Conservation (phyloP, 2,797 vertebrate genomes). For the Leontocebus nigricollis region DNA sequence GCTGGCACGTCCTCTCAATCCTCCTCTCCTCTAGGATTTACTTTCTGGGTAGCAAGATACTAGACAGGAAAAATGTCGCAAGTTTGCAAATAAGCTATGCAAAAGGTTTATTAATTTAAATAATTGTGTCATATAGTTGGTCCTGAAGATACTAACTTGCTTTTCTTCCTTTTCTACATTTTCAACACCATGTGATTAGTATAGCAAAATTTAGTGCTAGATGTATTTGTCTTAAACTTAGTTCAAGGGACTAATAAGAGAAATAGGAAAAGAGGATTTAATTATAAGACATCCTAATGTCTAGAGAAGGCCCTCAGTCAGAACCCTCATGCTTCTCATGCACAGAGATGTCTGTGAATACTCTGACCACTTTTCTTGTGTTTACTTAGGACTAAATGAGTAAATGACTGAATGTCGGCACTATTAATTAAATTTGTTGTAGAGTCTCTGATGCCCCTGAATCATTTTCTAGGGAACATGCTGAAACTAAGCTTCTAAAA, state of each 20-base stretch:
- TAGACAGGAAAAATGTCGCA: neutral
- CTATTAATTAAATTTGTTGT: conserved; percentile 28
- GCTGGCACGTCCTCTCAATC: neutral
- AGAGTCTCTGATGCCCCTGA: neutral
- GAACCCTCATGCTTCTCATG: neutral
- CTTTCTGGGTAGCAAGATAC: neutral
- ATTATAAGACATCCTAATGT: neutral
- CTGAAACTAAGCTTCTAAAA: neutral
- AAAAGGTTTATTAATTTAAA: conserved; percentile 1
- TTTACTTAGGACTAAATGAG: conserved; percentile 18
- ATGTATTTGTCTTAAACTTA: neutral
- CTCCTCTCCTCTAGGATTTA: neutral
- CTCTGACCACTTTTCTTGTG: neutral
- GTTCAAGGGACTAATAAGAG: neutral
- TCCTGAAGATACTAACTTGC: neutral
- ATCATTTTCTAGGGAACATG: neutral
- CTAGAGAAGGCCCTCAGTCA: neutral
- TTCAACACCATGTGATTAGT: neutral
- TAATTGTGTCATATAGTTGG: neutral
- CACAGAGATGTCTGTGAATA: neutral
- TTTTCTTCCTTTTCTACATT: neutral
- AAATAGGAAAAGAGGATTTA: neutral
- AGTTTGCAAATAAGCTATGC: neutral
- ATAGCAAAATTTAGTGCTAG: neutral
- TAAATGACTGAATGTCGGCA: conserved; percentile 20